Evolutionary conservation across 2,888 invertebrate genomes (phyloP).

Genomic region (Ariolimax columbianus): DNA sequence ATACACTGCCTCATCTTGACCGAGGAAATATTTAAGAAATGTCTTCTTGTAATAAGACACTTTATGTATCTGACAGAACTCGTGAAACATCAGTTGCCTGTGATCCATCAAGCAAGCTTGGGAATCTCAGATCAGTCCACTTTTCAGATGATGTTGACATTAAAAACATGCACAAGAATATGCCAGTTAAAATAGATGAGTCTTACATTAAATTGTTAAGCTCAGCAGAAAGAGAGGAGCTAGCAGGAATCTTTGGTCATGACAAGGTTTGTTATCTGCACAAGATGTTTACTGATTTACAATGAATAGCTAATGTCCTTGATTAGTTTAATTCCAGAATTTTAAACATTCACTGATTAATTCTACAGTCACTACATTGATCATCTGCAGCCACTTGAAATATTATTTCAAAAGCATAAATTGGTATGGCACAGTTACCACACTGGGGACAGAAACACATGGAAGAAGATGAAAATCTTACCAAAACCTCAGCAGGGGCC

Average conservation of each 20-base stretch:
- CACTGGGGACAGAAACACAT: too few species aligned
- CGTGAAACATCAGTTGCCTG: conserved; percentile 27
- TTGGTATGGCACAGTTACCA: too few species aligned
- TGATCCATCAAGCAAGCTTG: neutral
- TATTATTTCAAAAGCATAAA: too few species aligned
- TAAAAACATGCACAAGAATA: conserved; percentile 38
- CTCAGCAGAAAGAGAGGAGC: conserved; percentile 10
- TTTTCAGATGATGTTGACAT: conserved; percentile 43
- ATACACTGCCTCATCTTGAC: too few species aligned
- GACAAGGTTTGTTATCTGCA: conserved; percentile 30
- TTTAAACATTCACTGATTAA: too few species aligned
- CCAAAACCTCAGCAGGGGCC: too few species aligned
- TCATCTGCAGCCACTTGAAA: too few species aligned
- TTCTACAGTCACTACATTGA: too few species aligned
- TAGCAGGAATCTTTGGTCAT: conserved; percentile 27
- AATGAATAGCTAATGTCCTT: too few species aligned
- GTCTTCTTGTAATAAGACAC: neutral
- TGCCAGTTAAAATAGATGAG: conserved; percentile 41
- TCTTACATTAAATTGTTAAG: conserved; percentile 15
- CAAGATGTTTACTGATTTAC: too few species aligned
- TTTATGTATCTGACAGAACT: conserved; percentile 16
- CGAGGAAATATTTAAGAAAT: neutral
- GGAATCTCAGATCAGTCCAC: conserved; percentile 45
- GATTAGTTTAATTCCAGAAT: too few species aligned
- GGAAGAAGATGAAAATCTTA: too few species aligned